These are phyloP conservation scores for Petroica traversi DNA, from an alignment of 2,113 vertebrate species.

Conservation along the genomic window DNA sequence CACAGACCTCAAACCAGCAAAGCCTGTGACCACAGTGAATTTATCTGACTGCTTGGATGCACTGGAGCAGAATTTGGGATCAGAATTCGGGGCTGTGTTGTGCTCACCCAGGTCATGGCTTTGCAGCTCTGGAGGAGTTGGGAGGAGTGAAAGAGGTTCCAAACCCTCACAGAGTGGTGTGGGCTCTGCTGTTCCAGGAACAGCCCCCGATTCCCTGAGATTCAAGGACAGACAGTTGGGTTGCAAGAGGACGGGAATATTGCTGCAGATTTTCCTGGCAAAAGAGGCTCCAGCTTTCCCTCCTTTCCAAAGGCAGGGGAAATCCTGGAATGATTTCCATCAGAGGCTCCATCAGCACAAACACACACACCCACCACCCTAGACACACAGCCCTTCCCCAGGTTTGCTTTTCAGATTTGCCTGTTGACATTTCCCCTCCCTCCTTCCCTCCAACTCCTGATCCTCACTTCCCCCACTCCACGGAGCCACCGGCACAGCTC, in stretches of 20 bases:
- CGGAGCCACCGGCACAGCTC: accelerated
- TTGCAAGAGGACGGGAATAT: background rate
- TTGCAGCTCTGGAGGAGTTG: background rate
- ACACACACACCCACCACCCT: background rate
- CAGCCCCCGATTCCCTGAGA: background rate
- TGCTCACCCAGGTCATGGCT: accelerated
- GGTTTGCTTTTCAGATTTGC: constrained; percentile 25
- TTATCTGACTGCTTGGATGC: background rate
- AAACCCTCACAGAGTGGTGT: background rate
- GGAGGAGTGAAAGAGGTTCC: background rate
- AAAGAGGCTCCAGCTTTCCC: background rate
- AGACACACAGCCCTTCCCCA: background rate
- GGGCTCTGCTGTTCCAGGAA: background rate
- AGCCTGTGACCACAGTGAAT: accelerated
- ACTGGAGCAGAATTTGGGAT: background rate
- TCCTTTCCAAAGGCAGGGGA: background rate
- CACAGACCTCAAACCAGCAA: background rate
- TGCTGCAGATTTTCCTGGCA: background rate
- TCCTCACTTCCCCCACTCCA: background rate
- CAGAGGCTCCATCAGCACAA: background rate
- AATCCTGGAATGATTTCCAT: background rate
- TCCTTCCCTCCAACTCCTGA: background rate
- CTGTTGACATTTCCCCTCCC: background rate
- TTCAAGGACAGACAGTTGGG: background rate
- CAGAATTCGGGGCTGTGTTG: background rate